phyloP scores from a whole-genome alignment of 2,888 invertebrate genomes.

The Hoplodrina blanda region DNA sequence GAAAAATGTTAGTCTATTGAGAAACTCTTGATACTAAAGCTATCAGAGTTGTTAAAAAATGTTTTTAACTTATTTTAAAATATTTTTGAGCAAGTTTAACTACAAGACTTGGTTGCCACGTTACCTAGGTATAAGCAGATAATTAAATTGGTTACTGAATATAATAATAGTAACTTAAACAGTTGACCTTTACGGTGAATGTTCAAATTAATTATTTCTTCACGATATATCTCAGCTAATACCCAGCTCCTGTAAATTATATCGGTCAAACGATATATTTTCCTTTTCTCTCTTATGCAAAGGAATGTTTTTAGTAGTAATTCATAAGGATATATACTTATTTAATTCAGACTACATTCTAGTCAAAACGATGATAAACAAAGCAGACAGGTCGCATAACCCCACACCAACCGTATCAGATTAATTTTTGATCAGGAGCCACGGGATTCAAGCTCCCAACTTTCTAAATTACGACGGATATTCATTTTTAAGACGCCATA shows the following conservation, averaged over 20 bases:
- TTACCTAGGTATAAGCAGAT: not conserved
- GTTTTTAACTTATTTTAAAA: not conserved
- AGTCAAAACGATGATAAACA: slow-evolving; percentile 20
- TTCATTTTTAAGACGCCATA: slow-evolving; percentile 66
- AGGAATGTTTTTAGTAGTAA: not conserved
- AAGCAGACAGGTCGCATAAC: slow-evolving; percentile 15
- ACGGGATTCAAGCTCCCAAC: slow-evolving; percentile 67
- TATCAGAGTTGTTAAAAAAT: not conserved
- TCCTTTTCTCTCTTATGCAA: not conserved
- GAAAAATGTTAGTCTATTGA: not conserved
- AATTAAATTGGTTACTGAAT: not conserved
- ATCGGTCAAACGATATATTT: not conserved
- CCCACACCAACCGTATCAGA: slow-evolving; percentile 43
- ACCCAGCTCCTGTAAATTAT: not conserved
- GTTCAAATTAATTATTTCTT: not conserved
- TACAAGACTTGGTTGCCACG: not conserved
- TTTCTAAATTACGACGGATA: slow-evolving; percentile 71
- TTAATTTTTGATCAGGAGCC: slow-evolving; percentile 74
- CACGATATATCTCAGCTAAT: not conserved
- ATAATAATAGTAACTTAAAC: not conserved
- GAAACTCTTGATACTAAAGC: slow-evolving; percentile 1
- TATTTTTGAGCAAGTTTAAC: not conserved
- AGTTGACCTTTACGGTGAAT: not conserved
- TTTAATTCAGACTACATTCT: slow-evolving; percentile 19
- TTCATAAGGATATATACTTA: not conserved